A percentile compares a stretch with the other conserved stretches of the same genome.
Evolutionary conservation across 2,113 vertebrate genomes (phyloP).

Genomic region (Pseudorectes ferrugineus): DNA sequence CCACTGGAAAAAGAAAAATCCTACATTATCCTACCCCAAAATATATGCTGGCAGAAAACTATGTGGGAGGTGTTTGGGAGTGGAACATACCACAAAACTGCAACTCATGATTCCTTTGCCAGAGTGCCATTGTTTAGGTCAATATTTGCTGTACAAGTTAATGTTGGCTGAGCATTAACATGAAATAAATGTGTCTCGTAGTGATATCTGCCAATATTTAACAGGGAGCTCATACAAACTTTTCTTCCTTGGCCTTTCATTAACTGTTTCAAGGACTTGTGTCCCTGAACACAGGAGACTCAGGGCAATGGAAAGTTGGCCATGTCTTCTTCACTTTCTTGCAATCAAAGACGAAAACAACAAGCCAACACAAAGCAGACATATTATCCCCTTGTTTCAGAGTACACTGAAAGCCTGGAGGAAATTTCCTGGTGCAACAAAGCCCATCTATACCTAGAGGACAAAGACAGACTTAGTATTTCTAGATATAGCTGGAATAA

Average conservation of each 20-base stretch:
- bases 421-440: background rate
- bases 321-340: background rate
- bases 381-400: background rate
- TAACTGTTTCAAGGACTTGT: background rate
- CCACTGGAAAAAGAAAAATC: background rate
- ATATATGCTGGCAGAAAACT: background rate
- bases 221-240: background rate
- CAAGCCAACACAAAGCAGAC: background rate
- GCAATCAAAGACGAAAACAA: background rate
- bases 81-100: background rate
- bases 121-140: background rate
- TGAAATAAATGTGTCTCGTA: background rate
- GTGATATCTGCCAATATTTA: conserved; percentile 12
- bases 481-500: background rate
- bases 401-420: background rate
- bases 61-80: background rate
- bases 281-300: background rate
- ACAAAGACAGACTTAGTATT: background rate
- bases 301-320: background rate
- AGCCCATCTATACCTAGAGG: background rate
- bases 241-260: background rate
- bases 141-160: conserved; percentile 25
- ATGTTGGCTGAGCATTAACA: conserved; percentile 2
- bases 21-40: background rate
- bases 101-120: background rate